These are phyloP conservation scores for Barnardius zonarius DNA, from an alignment of 2,113 vertebrate species.

Conservation along the genomic window DNA sequence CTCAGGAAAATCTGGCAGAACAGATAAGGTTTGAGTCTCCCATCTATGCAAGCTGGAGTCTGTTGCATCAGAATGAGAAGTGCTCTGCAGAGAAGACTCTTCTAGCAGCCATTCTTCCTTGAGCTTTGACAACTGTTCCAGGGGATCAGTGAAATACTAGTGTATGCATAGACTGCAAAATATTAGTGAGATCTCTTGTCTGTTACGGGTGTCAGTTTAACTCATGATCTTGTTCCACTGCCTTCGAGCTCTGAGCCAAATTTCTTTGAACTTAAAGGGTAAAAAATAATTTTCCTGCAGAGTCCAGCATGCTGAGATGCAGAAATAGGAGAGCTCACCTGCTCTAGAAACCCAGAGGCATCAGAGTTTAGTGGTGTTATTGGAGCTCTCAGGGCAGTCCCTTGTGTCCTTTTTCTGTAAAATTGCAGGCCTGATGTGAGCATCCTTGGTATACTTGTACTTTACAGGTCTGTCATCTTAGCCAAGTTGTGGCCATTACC, in stretches of 20 bases:
- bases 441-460: not conserved
- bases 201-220: not conserved
- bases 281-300: not conserved
- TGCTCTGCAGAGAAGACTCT: not conserved
- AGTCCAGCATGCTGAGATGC: not conserved
- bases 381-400: accelerated
- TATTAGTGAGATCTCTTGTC: not conserved
- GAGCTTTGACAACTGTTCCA: not conserved
- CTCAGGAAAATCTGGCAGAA: not conserved
- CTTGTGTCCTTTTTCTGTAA: not conserved
- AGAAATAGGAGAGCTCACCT: not conserved
- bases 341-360: not conserved
- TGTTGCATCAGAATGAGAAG: not conserved
- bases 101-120: not conserved
- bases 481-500: not conserved
- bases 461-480: not conserved
- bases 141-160: not conserved
- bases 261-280: not conserved
- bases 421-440: not conserved
- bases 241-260: not conserved
- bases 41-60: not conserved
- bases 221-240: not conserved
- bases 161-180: not conserved
- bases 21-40: not conserved
- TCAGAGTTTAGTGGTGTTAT: not conserved